phyloP scores from a whole-genome alignment of 1,140 invertebrate species.

The Zaprionus capensis region DNA sequence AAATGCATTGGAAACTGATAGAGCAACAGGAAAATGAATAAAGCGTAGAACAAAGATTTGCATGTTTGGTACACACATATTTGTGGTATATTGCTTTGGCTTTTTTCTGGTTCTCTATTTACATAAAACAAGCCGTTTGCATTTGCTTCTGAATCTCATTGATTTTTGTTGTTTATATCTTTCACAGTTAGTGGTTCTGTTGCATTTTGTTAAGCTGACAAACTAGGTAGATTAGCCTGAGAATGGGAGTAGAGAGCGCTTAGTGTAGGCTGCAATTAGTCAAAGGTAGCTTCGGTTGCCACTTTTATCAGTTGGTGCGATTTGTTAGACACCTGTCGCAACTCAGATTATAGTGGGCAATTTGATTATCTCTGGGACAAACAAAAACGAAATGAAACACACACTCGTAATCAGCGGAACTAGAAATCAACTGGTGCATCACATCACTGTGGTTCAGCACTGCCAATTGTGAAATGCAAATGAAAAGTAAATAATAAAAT shows the following conservation, averaged over 20 bases:
- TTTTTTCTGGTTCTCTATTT: neutral
- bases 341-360: neutral
- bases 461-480: slow-evolving; percentile 69
- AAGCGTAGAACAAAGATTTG: slow-evolving; percentile 15
- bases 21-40: slow-evolving; percentile 3
- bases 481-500: slow-evolving; percentile 69
- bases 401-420: slow-evolving; percentile 53
- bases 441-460: slow-evolving; percentile 15
- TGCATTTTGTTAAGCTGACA: neutral
- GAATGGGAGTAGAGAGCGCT: neutral
- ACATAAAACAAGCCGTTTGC: too few species aligned
- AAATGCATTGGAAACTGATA: slow-evolving; percentile 12
- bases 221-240: neutral
- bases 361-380: slow-evolving; percentile 26
- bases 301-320: neutral
- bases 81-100: neutral
- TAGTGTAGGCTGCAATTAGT: neutral
- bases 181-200: neutral
- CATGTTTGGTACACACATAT: neutral
- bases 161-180: neutral
- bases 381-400: slow-evolving; percentile 39
- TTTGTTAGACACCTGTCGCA: neutral
- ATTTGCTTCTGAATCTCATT: neutral
- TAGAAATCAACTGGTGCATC: slow-evolving; percentile 52
- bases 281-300: neutral